Evolutionary conservation across 2,888 invertebrate genomes (phyloP).

Genomic region (Calliopum simillimum): DNA sequence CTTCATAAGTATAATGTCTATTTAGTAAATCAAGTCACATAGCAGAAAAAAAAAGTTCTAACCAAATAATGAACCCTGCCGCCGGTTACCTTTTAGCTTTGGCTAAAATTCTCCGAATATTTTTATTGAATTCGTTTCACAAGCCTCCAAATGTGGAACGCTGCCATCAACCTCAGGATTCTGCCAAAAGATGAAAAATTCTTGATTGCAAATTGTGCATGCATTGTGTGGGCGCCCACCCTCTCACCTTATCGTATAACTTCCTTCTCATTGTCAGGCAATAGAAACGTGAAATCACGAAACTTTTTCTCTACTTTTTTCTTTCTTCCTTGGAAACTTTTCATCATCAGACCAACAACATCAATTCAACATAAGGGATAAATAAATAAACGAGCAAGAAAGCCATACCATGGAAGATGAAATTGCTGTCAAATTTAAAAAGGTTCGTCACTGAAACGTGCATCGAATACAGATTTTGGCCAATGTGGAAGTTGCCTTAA

Average conservation of each 20-base stretch:
- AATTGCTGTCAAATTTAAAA: slow-evolving; percentile 45
- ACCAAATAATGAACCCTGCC: slow-evolving; percentile 32
- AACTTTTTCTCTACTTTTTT: slow-evolving; percentile 21
- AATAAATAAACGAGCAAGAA: slow-evolving; percentile 15
- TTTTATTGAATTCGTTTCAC: slow-evolving; percentile 21
- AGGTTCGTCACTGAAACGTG: slow-evolving; percentile 43
- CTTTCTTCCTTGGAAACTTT: neutral
- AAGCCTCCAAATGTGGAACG: neutral
- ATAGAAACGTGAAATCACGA: slow-evolving; percentile 39
- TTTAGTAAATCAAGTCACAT: slow-evolving; percentile 41
- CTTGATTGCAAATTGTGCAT: slow-evolving; percentile 40
- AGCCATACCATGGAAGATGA: slow-evolving; percentile 39
- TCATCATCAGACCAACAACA: slow-evolving; percentile 23
- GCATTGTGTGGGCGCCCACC: slow-evolving; percentile 25
- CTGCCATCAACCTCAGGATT: neutral
- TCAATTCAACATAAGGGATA: neutral
- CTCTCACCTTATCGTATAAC: neutral
- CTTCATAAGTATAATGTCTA: slow-evolving; percentile 31
- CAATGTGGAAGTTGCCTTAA: slow-evolving; percentile 35
- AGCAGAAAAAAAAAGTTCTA: slow-evolving; percentile 21
- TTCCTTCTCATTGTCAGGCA: slow-evolving; percentile 28
- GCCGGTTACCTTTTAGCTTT: neutral
- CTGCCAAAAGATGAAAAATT: slow-evolving; percentile 23
- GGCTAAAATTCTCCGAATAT: neutral
- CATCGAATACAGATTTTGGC: slow-evolving; percentile 32